Percentiles rank a stretch among this genome's conserved stretches.
These are phyloP conservation scores for Microchrysa polita DNA, from an alignment of 2,888 invertebrate genomes.

Conservation along the genomic window DNA sequence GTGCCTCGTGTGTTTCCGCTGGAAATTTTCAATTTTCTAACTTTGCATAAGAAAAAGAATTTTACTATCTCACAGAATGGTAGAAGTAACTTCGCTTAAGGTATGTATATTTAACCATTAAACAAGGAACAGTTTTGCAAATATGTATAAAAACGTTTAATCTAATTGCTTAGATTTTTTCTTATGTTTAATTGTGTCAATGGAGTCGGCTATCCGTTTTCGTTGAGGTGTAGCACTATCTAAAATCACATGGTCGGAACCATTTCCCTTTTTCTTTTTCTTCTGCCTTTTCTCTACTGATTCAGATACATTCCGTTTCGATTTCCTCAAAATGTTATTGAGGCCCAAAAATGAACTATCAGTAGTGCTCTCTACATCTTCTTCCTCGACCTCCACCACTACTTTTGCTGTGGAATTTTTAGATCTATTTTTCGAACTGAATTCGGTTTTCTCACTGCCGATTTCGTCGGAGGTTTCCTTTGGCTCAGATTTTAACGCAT, in stretches of 20 bases:
- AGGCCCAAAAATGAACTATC: background rate
- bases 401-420: slow-evolving; percentile 9
- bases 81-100: no score
- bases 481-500: slow-evolving; percentile 48
- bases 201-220: background rate
- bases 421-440: background rate
- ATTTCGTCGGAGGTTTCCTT: slow-evolving; percentile 44
- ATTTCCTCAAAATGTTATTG: background rate
- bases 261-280: background rate
- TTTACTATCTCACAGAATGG: no score
- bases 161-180: slow-evolving; percentile 44
- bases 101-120: no score
- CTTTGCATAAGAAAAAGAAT: no score
- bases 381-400: slow-evolving; percentile 36
- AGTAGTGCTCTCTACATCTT: background rate
- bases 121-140: no score
- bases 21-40: no score
- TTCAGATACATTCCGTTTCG: background rate
- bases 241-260: background rate
- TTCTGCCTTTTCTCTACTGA: slow-evolving; percentile 6
- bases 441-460: slow-evolving; percentile 46
- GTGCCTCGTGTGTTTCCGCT: no score
- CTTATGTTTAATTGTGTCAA: slow-evolving; percentile 41
- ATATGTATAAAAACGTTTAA: background rate
- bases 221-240: background rate